Evolutionary conservation across 2,888 invertebrate species (phyloP).

Genomic region (Dorcus hopei): DNA sequence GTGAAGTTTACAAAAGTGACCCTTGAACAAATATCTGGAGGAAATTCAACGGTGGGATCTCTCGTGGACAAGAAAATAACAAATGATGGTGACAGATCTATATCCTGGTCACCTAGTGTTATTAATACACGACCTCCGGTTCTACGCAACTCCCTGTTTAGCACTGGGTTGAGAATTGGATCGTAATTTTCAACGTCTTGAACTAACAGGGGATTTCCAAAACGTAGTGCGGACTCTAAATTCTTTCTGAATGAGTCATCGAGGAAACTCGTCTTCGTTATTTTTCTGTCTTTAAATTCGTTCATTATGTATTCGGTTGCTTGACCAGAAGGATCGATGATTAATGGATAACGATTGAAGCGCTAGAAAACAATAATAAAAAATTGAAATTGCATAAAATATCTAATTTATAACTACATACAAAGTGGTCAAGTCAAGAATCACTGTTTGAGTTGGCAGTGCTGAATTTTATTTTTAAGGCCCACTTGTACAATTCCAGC

Average conservation of each 20-base stretch:
- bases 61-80: conserved; percentile 97
- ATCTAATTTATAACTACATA: too few species aligned
- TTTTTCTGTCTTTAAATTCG: conserved; percentile 94
- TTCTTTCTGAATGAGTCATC: conserved; percentile 99
- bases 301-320: conserved; percentile 98
- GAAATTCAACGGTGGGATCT: conserved; percentile 99
- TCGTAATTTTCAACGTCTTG: conserved; percentile 99
- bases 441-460: too few species aligned
- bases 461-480: too few species aligned
- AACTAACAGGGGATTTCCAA: conserved; percentile 96
- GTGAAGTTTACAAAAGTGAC: conserved; percentile 99
- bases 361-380: conserved; percentile 60
- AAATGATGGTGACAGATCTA: conserved; percentile 98
- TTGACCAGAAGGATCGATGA: conserved; percentile 99
- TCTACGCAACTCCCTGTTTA: conserved; percentile 91
- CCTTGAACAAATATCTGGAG: conserved; percentile 97
- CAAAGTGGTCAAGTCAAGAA: too few species aligned
- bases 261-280: conserved; percentile 96
- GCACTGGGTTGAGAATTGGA: conserved; percentile 96
- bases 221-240: conserved; percentile 94
- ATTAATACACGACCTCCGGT: conserved; percentile 98
- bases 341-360: conserved; percentile 97
- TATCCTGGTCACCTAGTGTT: conserved; percentile 98
- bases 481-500: too few species aligned
- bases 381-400: neutral